Conservation (phyloP, 2,797 vertebrate genomes). For the Pangasius sanitwongsei region DNA sequence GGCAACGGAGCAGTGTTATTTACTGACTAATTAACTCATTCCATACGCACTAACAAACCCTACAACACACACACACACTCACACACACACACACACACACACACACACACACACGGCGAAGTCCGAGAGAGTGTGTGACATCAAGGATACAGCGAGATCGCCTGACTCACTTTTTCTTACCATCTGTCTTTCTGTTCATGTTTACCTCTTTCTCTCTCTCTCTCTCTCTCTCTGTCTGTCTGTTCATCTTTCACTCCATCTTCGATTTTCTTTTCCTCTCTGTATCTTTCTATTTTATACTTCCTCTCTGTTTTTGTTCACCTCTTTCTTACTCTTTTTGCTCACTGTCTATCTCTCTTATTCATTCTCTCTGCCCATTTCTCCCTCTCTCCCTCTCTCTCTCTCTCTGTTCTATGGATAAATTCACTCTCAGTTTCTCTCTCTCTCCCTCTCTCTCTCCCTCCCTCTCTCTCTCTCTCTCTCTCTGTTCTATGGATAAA, state of each 20-base stretch:
- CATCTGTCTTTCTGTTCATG: not conserved
- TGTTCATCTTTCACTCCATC: not conserved
- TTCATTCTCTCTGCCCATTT: too few relatives aligned
- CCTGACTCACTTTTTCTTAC: not conserved
- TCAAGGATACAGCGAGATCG: not conserved
- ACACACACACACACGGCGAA: not conserved
- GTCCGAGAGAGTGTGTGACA: not conserved
- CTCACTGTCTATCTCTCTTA: too few relatives aligned
- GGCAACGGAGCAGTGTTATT: slow-evolving; percentile 32
- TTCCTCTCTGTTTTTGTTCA: too few relatives aligned
- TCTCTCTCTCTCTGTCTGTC: not conserved
- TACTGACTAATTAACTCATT: slow-evolving; percentile 50
- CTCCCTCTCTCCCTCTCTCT: too few relatives aligned
- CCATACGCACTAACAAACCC: slow-evolving; percentile 12
- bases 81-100: slow-evolving; percentile 12
- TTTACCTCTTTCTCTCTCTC: not conserved
- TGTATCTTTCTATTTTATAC: too few relatives aligned
- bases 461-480: not conserved
- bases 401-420: not conserved
- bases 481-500: too few relatives aligned
- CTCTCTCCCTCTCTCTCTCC: not conserved
- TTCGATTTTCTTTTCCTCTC: too few relatives aligned
- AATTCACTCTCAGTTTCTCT: not conserved
- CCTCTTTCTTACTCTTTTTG: too few relatives aligned
- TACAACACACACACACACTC: not conserved